These are phyloP conservation scores for Thyatira batis DNA, from an alignment of 2,888 invertebrate species.

Conservation along the genomic window DNA sequence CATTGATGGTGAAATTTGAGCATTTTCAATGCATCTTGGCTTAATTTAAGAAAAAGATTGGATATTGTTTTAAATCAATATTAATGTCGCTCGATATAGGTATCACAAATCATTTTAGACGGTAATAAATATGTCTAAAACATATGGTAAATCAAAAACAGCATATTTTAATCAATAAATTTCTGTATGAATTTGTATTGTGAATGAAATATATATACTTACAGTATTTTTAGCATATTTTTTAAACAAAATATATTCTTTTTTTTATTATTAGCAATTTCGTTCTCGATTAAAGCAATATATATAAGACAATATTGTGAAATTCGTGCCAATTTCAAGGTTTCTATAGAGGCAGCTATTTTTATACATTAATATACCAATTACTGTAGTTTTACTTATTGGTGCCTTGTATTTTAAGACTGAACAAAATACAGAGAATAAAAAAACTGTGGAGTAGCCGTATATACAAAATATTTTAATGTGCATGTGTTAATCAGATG, in stretches of 20 bases:
- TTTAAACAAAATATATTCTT: neutral
- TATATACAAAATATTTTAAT: conserved; percentile 13
- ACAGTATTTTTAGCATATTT: conserved; percentile 1
- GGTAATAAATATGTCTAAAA: neutral
- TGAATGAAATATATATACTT: conserved; percentile 1
- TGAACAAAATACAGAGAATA: conserved; percentile 33
- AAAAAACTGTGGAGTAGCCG: no score
- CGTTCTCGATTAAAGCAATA: conserved; percentile 1
- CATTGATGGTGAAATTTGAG: no score
- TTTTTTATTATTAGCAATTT: neutral
- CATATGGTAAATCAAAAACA: no score
- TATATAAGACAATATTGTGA: conserved; percentile 16
- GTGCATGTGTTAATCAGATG: conserved; percentile 14
- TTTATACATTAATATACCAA: conserved; percentile 29
- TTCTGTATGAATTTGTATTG: neutral
- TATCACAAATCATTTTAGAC: no score
- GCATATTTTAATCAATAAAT: neutral
- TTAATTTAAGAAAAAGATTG: no score
- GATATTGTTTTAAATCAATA: no score
- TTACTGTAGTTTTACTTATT: conserved; percentile 28
- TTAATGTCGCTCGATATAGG: no score
- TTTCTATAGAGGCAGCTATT: conserved; percentile 13
- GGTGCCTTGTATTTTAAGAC: conserved; percentile 70
- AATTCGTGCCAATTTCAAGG: conserved; percentile 3
- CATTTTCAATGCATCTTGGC: no score